Base-by-base conservation (phyloP, 2,888 invertebrate species). In the Dione juno region DNA sequence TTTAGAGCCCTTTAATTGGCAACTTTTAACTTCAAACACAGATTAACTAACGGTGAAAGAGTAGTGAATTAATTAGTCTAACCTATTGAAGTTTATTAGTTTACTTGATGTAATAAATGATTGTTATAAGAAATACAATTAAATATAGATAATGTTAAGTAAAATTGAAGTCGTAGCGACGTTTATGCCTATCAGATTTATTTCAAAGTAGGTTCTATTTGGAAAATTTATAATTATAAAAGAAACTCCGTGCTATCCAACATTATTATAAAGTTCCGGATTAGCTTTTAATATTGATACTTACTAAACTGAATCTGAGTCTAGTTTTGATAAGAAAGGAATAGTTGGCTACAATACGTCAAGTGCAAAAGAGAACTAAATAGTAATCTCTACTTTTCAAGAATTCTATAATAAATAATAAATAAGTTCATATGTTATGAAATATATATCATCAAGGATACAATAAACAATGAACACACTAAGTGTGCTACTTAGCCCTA, bases 1-100 rank as follows among this genome's bases (percentile, higher is more conserved):
- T 72, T 74, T 69, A 69, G 43, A 64, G 28, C 67, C 72, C 67
- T 74, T 72, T 74, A 74, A 74, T 74, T 74, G 74, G 72, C 74
- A 72, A 74, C 74, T 74, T 72, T 72, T 74, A 72, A 70, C 72
- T 65, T 70, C 73, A 67, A 74, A 70, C 69, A 61, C 67, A 67
- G 70, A 72, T 74, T 73, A 73, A 67, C 67, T 74, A 74, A 74
- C 72, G 70, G 74, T 66, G 61, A 70, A 72, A 43, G 65, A 67
- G 70, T 53, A 65, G 69, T 61, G 74, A 74, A 72, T 72, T 72
- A 74, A 74, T 74, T 74, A 74, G 67, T n/a, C 61, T 63, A 21
- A 37, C 54, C 37, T 21, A 52, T 21, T 69, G 21, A 40, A 54
- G 63, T 67, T 63, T 63, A 67, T 63, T 63, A 57, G 63, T 57